Evolutionary conservation across 1,140 invertebrate species (phyloP).

Genomic region (Spodoptera litura): DNA sequence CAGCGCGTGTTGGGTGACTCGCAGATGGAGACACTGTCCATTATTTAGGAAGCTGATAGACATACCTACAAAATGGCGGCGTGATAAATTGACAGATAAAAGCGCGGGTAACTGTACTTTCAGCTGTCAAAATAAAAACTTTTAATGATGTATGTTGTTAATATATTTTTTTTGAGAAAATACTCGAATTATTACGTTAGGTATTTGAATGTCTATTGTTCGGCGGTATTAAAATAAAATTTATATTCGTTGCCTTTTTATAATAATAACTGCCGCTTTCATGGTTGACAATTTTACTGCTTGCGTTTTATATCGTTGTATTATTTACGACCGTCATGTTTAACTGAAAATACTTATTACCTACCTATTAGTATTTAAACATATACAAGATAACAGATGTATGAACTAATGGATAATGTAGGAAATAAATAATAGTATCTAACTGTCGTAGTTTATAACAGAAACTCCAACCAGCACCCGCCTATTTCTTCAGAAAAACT

Average conservation of each 20-base stretch:
- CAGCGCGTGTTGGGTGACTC: conserved; percentile 40
- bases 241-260: conserved; percentile 7
- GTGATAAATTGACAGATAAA: conserved; percentile 43
- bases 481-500: too few relatives aligned
- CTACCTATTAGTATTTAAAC: too few relatives aligned
- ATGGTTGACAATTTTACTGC: not conserved
- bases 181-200: conserved; percentile 6
- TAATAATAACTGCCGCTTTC: not conserved
- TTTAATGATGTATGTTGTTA: conserved; percentile 19
- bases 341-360: too few relatives aligned
- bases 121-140: conserved; percentile 12
- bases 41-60: conserved; percentile 46
- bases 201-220: conserved; percentile 4
- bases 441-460: too few relatives aligned
- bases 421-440: too few relatives aligned
- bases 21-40: conserved; percentile 19
- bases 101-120: conserved; percentile 39
- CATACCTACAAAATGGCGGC: conserved; percentile 20
- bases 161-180: conserved; percentile 3
- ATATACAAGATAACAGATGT: too few relatives aligned
- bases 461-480: too few relatives aligned
- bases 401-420: too few relatives aligned
- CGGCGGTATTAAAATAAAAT: conserved; percentile 18
- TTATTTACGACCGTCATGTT: too few relatives aligned
- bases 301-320: too few relatives aligned